phyloP scores from a whole-genome alignment of 1,140 invertebrate species.

The Vanessa atalanta region DNA sequence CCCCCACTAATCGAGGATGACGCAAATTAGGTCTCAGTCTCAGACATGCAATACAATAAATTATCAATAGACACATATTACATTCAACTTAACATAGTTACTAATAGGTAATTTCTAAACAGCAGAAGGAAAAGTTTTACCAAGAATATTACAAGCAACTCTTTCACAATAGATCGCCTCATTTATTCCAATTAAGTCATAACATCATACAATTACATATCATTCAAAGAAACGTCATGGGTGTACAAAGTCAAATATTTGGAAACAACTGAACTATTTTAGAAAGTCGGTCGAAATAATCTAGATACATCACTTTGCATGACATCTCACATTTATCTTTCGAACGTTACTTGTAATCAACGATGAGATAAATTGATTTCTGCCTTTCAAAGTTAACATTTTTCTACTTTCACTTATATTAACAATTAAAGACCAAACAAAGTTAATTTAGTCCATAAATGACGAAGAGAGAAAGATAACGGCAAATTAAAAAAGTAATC shows the following conservation, averaged over 20 bases:
- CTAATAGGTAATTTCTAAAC: background rate
- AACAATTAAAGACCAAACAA: constrained; percentile 40
- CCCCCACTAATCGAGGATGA: too few species aligned
- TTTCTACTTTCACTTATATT: constrained; percentile 43
- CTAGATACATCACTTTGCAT: constrained; percentile 2
- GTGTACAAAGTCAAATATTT: background rate
- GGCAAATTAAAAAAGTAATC: constrained; percentile 16
- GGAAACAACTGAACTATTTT: background rate
- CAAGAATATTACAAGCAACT: background rate
- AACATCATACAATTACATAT: background rate
- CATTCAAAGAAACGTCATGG: too few species aligned
- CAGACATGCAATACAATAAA: too few species aligned
- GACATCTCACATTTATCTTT: constrained; percentile 42
- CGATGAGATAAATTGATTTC: constrained; percentile 40
- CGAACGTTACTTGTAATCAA: constrained; percentile 30
- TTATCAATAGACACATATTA: too few species aligned
- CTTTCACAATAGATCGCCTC: background rate
- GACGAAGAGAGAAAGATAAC: constrained; percentile 24
- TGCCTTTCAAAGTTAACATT: constrained; percentile 22
- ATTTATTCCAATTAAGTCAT: background rate
- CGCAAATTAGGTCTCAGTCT: too few species aligned
- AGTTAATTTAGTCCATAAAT: constrained; percentile 37
- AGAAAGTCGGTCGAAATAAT: constrained; percentile 1
- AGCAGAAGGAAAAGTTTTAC: background rate
- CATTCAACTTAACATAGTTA: background rate